A percentile compares a stretch with the other conserved stretches of the same genome.
phyloP scores from a whole-genome alignment of 1,140 invertebrate genomes.

The Bombus sylvicola region DNA sequence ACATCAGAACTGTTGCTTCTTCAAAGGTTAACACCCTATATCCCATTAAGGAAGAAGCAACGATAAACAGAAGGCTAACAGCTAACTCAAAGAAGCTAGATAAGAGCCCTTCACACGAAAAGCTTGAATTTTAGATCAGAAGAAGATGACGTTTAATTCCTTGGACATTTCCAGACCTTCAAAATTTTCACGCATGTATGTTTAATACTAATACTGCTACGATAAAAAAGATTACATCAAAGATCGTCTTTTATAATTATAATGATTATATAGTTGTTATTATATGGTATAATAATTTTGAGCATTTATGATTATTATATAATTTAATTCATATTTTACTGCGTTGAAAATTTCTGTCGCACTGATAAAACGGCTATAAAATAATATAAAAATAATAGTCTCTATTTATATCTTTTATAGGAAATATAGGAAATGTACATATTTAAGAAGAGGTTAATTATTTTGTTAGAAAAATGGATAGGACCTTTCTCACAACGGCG shows the following conservation, averaged over 20 bases:
- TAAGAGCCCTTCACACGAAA: slow-evolving; percentile 22
- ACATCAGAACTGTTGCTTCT: slow-evolving; percentile 21
- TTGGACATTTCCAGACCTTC: slow-evolving; percentile 6
- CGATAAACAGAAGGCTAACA: slow-evolving; percentile 12
- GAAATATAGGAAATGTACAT: slow-evolving; percentile 39
- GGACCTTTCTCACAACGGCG: not conserved
- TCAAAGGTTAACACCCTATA: slow-evolving; percentile 42
- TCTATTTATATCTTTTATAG: not conserved
- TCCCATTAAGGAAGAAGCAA: not conserved
- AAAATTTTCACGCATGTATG: not conserved
- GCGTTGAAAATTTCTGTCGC: no score
- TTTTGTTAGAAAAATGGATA: slow-evolving; percentile 16
- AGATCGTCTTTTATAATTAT: no score
- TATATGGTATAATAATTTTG: no score
- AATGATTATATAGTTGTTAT: no score
- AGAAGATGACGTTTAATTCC: slow-evolving; percentile 38
- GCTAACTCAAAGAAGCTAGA: slow-evolving; percentile 29
- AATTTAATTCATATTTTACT: no score
- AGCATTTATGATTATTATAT: no score
- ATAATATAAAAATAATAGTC: slow-evolving; percentile 9
- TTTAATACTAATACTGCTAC: no score
- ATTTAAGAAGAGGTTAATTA: slow-evolving; percentile 16
- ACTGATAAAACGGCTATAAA: no score
- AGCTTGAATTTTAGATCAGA: slow-evolving; percentile 59
- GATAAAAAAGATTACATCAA: no score